phyloP scores from a whole-genome alignment of 2,888 invertebrate genomes.

The Macaria notata region DNA sequence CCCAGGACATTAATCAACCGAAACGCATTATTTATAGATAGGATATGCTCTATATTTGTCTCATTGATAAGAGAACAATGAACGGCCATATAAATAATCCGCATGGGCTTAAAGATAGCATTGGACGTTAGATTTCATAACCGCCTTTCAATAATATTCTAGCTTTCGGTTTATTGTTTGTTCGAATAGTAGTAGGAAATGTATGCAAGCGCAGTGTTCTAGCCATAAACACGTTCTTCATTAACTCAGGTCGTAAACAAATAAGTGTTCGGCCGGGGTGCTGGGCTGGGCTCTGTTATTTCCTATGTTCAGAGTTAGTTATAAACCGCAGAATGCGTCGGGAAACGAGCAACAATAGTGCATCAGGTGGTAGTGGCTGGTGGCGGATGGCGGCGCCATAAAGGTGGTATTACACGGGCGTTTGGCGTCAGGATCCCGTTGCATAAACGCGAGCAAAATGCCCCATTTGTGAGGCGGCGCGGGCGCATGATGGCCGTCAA shows the following conservation, averaged over 20 bases:
- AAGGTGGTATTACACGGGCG: conserved; percentile 24
- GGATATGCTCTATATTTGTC: conserved; percentile 34
- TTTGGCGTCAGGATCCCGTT: conserved; percentile 32
- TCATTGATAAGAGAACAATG: conserved; percentile 36
- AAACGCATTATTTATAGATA: conserved; percentile 38
- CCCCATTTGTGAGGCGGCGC: conserved; percentile 27
- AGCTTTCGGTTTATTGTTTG: conserved; percentile 10
- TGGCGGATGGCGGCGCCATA: conserved; percentile 21
- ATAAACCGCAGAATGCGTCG: conserved; percentile 13
- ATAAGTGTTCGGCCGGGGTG: conserved; percentile 13
- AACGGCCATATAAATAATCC: conserved; percentile 31
- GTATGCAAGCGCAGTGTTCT: conserved; percentile 4
- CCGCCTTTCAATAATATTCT: conserved; percentile 13
- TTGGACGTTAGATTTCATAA: conserved; percentile 23
- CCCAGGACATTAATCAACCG: conserved; percentile 50
- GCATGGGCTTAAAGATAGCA: conserved; percentile 30
- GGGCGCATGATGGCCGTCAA: conserved; percentile 31
- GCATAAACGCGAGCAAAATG: conserved; percentile 32
- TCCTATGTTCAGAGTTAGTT: conserved; percentile 3
- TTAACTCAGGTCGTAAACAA: conserved; percentile 4
- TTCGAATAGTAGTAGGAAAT: not conserved
- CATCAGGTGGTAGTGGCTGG: conserved; percentile 10
- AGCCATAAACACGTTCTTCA: conserved; percentile 5
- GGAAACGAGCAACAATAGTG: conserved; percentile 20
- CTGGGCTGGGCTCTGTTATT: conserved; percentile 5